Base-by-base conservation (phyloP, 2,797 vertebrate genomes). In the Scarus forsteni region DNA sequence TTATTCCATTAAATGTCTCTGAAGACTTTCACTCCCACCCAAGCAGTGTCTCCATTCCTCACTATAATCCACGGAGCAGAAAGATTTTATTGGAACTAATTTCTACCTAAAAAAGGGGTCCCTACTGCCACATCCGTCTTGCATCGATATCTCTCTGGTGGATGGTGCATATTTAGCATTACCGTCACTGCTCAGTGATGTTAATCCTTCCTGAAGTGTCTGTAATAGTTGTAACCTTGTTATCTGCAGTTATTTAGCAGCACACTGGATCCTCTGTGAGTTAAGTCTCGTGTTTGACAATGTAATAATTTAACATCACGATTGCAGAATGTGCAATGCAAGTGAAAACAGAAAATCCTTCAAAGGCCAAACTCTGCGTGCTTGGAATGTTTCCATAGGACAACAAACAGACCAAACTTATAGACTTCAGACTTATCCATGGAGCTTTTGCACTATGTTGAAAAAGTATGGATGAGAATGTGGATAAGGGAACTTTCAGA, bases 21-120 rank as follows among this genome's bases (percentile, higher is more conserved):
- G 19, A 16, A 57, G 34, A 70, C 52, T 51, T 73, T 43, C 51
- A 35, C 18, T 62, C 1, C 49, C 8, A 36, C n/a, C 16, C 10
- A 18, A 8, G 7, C 8, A 0, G 7, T 45, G 18, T 38, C 34
- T 66, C 49, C 10, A 27, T 59, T 59, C 52, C 16, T 58, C 13
- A 51, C 54, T 18, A 45, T 68, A 35, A 46, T 66, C 52, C 34
- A 59, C 56, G 27, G 46, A 49, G 57, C 9, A 52, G 49, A 45
- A 44, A 50, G 53, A 7, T 40, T 55, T 52, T 39, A 38, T 16
- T 6, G 45, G 45, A n/a, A 48, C 45, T 48, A 16, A 16, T 48
- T 48, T 48, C n/a, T 9, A 16, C n/a, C 45, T 27, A n/a, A 9
- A 48, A n/a, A 48, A 48, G 12, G 3, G 9, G 15, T n/a, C 27